Evolutionary conservation across 2,797 vertebrate species (phyloP), one percentile per base, ranked within the genome.

Genomic region (Salarias fasciatus): DNA sequence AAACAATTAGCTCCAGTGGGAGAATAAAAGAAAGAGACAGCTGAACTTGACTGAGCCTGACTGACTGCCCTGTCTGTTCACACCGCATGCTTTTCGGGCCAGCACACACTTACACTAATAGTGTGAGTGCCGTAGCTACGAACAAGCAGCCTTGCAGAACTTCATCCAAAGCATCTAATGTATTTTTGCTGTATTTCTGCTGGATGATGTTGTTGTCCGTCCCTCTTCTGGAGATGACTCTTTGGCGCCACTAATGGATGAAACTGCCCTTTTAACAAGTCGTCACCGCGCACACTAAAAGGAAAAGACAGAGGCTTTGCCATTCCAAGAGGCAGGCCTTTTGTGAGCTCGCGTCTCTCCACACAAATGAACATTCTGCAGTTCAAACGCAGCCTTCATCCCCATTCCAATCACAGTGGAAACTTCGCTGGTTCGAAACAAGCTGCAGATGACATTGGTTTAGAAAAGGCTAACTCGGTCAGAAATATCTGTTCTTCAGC

Each of bases 141-240:
- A 50, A 56, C 14, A 24, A 45, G 28, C 10, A 24, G 3, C 13
- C 8, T 2, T 14, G 31, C 28, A 62, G 46, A 29, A 15, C 47
- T 42, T 35, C 43, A 12, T 40, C 41, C 8, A 46, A 60, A 5
- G n/a, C 24, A 37, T 53, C 40, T 30, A 14, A 40, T 53, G 14
- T 52, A n/a, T 40, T 40, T 24, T 42, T 67, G 37, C 41, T 53
- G 14, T 52, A n/a, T 40, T 40, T 24, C 42, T 67, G 37, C 41
- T 11, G 42, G 9, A 46, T 38, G 24, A 40, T 50, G 13, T 28
- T 50, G 13, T 28, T 28, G 14, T 51, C 14, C 24, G 38, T 53
- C 6, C 43, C 9, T 14, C 30, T 12, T 53, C 28, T 31, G 11
- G 9, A 8, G 43, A 48, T 7, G 31, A 28, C 43, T 46, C 49